These are phyloP conservation scores for Cairina moschata DNA, from an alignment of 2,113 vertebrate genomes.

Conservation along the genomic window DNA sequence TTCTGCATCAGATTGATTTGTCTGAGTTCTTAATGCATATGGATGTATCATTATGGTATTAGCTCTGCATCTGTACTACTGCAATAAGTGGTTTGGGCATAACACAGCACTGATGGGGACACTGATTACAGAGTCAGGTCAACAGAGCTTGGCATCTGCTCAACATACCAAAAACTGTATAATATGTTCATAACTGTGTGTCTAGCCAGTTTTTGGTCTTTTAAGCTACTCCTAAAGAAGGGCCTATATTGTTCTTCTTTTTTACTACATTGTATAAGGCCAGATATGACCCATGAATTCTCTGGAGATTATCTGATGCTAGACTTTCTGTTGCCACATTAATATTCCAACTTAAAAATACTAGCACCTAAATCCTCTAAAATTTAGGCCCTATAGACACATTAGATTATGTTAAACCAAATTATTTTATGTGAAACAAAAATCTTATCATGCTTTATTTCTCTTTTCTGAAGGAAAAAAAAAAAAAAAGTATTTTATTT, in stretches of 20 bases:
- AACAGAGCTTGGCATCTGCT: neutral
- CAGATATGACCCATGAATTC: neutral
- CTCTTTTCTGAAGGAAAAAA: neutral
- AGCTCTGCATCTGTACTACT: neutral
- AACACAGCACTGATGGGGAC: neutral
- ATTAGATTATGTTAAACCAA: neutral
- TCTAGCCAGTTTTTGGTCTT: neutral
- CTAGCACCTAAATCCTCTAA: neutral
- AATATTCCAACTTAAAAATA: neutral
- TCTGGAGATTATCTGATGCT: neutral
- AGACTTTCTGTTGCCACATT: neutral
- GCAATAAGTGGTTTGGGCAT: neutral
- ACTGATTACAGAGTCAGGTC: too few relatives aligned
- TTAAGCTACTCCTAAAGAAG: neutral
- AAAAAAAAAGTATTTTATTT: neutral
- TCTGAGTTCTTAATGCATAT: neutral
- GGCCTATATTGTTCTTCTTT: neutral
- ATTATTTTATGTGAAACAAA: neutral
- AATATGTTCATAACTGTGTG: neutral
- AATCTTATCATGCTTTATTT: neutral
- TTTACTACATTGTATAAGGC: neutral
- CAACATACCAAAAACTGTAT: neutral
- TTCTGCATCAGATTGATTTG: neutral
- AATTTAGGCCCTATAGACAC: neutral
- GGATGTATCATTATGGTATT: neutral